phyloP scores from a whole-genome alignment of 2,797 vertebrate genomes.

The Gallirallus australis region DNA sequence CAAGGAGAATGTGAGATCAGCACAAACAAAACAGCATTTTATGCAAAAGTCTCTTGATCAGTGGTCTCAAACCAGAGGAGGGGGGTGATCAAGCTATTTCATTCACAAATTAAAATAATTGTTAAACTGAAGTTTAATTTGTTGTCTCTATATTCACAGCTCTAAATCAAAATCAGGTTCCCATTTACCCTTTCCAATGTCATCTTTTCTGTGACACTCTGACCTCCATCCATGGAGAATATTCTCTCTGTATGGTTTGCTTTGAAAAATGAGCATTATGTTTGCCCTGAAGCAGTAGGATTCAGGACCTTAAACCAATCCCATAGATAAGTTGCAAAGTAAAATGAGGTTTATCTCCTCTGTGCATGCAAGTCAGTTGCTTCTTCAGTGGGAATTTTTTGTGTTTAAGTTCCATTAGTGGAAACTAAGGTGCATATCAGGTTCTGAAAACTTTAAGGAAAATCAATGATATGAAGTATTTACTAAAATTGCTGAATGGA shows the following conservation, averaged over 20 bases:
- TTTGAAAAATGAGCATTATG: background rate
- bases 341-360: background rate
- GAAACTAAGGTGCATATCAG: background rate
- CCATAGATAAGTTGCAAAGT: constrained; percentile 8
- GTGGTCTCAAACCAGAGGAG: background rate
- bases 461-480: background rate
- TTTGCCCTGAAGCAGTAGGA: background rate
- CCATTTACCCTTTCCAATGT: background rate
- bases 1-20: background rate
- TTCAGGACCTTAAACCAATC: background rate
- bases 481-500: background rate
- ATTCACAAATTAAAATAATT: background rate
- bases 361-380: background rate
- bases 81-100: background rate
- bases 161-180: background rate
- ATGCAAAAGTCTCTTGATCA: background rate
- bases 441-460: background rate
- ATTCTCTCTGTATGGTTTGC: background rate
- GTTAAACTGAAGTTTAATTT: background rate
- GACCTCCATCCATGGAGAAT: background rate
- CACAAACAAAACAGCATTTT: background rate
- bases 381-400: background rate
- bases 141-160: background rate
- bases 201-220: background rate
- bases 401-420: background rate